Conservation (phyloP, 2,113 vertebrate genomes). For the Microtus montanus region DNA sequence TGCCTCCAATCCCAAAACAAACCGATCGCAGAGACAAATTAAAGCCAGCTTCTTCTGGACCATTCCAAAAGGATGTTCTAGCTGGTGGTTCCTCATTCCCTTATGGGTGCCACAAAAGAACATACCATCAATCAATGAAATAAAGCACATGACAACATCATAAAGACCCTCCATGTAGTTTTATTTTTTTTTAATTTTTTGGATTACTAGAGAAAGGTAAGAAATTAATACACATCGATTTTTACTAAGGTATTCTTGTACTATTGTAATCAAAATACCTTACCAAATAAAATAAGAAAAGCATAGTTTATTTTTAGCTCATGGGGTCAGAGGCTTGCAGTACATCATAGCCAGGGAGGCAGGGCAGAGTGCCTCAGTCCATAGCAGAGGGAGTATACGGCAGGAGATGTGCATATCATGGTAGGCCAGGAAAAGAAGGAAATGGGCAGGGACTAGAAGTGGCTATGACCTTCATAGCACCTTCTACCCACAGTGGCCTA, state of each 20-base stretch:
- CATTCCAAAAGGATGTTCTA: neutral
- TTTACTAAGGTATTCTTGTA: neutral
- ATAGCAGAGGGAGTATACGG: neutral
- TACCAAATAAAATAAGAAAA: neutral
- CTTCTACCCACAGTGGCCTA: neutral
- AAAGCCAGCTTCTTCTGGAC: too few species aligned
- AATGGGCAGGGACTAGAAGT: neutral
- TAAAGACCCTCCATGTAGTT: neutral
- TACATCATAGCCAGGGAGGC: neutral
- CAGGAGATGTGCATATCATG: neutral
- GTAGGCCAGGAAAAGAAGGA: neutral
- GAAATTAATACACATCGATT: neutral
- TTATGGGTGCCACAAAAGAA: neutral
- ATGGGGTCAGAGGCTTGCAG: neutral
- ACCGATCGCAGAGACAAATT: too few species aligned
- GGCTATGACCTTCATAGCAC: neutral
- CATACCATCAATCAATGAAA: conserved; percentile 17
- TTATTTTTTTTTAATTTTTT: neutral
- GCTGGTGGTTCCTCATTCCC: neutral
- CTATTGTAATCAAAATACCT: neutral
- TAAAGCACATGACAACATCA: neutral
- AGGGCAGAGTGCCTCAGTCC: neutral
- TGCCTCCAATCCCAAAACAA: too few species aligned
- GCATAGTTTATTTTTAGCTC: neutral
- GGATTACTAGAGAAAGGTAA: neutral